A percentile compares a stretch with the other conserved stretches of the same genome.
phyloP scores from a whole-genome alignment of 2,113 vertebrate species.

The Catharus bicknelli region DNA sequence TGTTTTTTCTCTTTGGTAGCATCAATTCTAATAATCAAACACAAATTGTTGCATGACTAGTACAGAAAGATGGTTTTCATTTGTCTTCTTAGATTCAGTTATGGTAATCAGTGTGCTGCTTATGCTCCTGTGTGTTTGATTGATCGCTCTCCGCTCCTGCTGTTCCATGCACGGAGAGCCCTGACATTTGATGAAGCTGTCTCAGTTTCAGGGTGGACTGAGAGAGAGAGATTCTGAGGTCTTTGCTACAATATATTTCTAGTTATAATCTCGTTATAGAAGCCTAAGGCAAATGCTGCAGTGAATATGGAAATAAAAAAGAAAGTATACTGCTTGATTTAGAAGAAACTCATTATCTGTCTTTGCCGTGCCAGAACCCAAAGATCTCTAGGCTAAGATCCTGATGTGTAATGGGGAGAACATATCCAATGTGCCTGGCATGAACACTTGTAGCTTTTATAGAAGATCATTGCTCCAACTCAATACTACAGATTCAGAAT shows the following conservation, averaged over 20 bases:
- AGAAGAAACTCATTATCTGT: not conserved
- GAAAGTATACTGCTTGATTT: not conserved
- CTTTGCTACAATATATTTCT: not conserved
- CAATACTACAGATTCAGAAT: not conserved
- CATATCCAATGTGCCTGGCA: fast-evolving
- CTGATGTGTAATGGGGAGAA: not conserved
- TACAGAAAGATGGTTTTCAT: slow-evolving; percentile 38
- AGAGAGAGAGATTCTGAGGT: not conserved
- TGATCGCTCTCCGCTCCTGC: not conserved
- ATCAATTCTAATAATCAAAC: slow-evolving; percentile 17
- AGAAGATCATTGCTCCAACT: not conserved
- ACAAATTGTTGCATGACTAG: not conserved
- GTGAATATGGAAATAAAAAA: not conserved
- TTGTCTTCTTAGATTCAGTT: slow-evolving; percentile 27
- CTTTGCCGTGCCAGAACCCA: not conserved
- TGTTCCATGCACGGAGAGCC: not conserved
- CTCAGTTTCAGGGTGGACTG: not conserved
- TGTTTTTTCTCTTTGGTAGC: not conserved
- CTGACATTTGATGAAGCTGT: not conserved
- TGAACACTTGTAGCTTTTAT: not conserved
- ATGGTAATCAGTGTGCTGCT: slow-evolving; percentile 4
- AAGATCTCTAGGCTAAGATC: not conserved
- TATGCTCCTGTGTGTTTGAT: not conserved
- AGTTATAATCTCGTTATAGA: not conserved
- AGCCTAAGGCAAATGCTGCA: not conserved